Evolutionary conservation across 2,113 vertebrate species (phyloP), one percentile per base, ranked within the genome.

Genomic region (Cinclus mexicanus): DNA sequence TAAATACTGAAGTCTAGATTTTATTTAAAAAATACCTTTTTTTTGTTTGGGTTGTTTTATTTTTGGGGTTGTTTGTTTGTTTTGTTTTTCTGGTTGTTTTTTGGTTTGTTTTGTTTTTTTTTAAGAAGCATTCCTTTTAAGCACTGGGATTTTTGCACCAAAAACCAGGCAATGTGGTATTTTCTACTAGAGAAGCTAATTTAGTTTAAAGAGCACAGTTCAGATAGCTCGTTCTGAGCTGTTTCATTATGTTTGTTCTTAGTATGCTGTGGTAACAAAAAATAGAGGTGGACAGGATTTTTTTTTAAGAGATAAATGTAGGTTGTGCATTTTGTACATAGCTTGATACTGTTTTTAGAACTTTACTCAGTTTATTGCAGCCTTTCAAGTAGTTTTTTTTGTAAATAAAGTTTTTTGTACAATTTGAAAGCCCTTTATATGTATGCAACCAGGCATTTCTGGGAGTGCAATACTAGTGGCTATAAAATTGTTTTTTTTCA

Each of bases 401-500:
- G 35, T 52, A 42, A 64, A 53, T 24, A 20, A 55, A 41, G 9
- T 56, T 92, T 74, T 28, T 84, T 63, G 56, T 63, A 18, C 56
- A 3, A 25, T 61, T 88, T 72, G 46, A 77, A 75, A 89, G 68
- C 46, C 12, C 31, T 83, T 92, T 31, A 17, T 50, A 76, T 83
- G 37, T 87, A 55, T 76, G 55, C 63, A 81, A 19, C 56, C 42
- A 56, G 81, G 71, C 78, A 64, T 83, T 95, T 71, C 56, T 95
- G 78, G 81, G 69, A 94, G 93, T 69, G 44, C 44, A 35, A 4
- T 75, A 49, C 52, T 59, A 69, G 44, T 82, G 86, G 59, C 93
- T 86, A 64, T 83, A 91, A 97, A 89, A n/a, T 49, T 46, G 21
- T 17, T 24, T 88, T 95, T 95, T 96, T 94, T 74, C 49, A 64